Conservation (phyloP, 2,888 invertebrate species). For the Pimpla rufipes region DNA sequence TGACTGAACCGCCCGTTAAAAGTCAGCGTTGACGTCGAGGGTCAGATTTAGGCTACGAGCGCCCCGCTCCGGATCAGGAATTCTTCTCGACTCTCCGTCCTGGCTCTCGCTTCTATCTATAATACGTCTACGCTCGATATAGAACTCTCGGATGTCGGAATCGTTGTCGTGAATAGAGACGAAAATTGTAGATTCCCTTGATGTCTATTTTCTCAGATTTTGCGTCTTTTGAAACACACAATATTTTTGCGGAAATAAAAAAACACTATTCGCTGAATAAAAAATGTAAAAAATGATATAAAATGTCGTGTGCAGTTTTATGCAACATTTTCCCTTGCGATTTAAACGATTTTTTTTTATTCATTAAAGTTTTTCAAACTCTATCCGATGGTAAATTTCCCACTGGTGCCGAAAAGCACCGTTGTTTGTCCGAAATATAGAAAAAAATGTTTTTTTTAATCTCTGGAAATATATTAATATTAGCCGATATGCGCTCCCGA, state of each 20-base stretch:
- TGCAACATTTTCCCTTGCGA: no score
- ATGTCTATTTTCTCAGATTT: neutral
- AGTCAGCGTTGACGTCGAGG: conserved; percentile 81
- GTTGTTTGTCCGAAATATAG: no score
- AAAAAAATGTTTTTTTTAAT: no score
- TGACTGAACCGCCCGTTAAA: conserved; percentile 80
- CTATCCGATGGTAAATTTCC: no score
- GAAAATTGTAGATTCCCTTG: neutral
- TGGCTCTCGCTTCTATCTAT: conserved; percentile 33
- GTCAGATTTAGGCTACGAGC: conserved; percentile 79
- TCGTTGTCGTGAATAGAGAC: neutral
- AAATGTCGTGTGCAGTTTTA: no score
- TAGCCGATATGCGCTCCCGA: no score
- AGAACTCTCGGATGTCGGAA: conserved; percentile 23
- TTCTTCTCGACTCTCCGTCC: conserved; percentile 24
- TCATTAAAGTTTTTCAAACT: no score
- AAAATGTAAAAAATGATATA: no score
- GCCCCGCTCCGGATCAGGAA: conserved; percentile 39
- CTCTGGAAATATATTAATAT: no score
- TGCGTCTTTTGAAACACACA: neutral
- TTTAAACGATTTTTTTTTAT: no score
- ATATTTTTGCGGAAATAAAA: neutral
- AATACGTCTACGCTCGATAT: conserved; percentile 40
- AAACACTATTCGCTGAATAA: no score
- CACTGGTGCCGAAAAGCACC: no score